Percentiles rank a stretch among this genome's conserved stretches.
Evolutionary conservation across 2,797 vertebrate species (phyloP).

Genomic region (Naso thynnoides): DNA sequence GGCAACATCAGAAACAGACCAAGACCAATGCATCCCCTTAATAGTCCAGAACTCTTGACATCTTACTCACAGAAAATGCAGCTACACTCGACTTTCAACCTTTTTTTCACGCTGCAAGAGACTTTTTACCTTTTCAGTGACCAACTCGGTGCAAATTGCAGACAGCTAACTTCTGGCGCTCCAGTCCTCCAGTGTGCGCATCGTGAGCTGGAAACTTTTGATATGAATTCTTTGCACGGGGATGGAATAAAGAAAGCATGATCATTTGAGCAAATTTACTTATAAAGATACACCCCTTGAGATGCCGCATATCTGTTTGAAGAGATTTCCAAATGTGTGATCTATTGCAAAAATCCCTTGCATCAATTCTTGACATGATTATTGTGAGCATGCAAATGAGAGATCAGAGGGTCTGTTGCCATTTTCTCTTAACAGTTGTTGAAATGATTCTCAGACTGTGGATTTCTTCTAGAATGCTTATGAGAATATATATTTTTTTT

Average conservation of each 20-base stretch:
- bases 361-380: neutral
- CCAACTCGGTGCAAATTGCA: constrained; percentile 6
- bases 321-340: neutral
- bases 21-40: neutral
- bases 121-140: constrained; percentile 9
- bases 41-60: neutral
- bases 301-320: neutral
- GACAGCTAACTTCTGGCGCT: neutral
- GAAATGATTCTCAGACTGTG: neutral
- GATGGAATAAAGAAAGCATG: constrained; percentile 5
- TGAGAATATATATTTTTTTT: neutral
- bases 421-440: neutral
- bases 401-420: too few relatives aligned
- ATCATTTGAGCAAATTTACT: neutral
- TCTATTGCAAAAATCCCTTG: neutral
- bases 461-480: neutral
- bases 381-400: too few relatives aligned
- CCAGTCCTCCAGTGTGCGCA: constrained; percentile 13
- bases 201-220: too few relatives aligned
- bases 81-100: neutral
- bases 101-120: neutral
- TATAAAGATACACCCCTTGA: neutral
- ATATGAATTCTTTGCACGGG: constrained; percentile 1
- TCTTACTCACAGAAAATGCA: constrained; percentile 9
- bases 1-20: too few relatives aligned